Base-by-base conservation (phyloP, 2,113 vertebrate genomes). In the Rhinoderma darwinii region DNA sequence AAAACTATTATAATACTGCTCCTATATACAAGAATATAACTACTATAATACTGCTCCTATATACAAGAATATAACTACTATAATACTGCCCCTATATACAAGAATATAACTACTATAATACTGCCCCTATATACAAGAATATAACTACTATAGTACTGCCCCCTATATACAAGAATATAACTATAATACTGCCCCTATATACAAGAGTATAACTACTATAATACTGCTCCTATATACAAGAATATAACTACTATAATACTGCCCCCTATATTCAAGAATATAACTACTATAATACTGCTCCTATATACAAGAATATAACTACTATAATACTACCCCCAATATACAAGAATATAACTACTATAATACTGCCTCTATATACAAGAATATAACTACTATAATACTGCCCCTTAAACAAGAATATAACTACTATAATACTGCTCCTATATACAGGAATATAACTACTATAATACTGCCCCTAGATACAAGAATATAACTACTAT, bases 1-100 rank as follows among this genome's bases (percentile, higher is more conserved):
- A 68, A 35, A 68, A 68, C 32, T 68, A 68, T 15, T 35, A 68
- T 68, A 68, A 68, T 35, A 68, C 30, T 68, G 11, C 63, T 20
- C 63, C 63, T 68, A 68, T 68, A 14, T 68, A 68, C 63, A 68
- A 18, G 17, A 68, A 68, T 68, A 68, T 68, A 68, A 68, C 63
- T 68, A 35, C 32, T 68, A 68, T 68, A 68, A 68, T 68, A 68
- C 63, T 37, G 17, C 63, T 20, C 30, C 32, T 68, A 37, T 68
- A 17, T 68, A 68, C 32, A 68, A 61, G 25, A 61, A 61, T n/a
- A n/a, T n/a, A n/a, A n/a, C n/a, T n/a, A n/a, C n/a, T n/a, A n/a
- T n/a, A n/a, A n/a, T n/a, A n/a, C n/a, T n/a, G n/a, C n/a, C n/a
- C n/a, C n/a, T n/a, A n/a, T n/a, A n/a, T n/a, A n/a, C n/a, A n/a